Evolutionary conservation across 2,113 vertebrate genomes (phyloP).

Genomic region (Lichenostomus cassidix): DNA sequence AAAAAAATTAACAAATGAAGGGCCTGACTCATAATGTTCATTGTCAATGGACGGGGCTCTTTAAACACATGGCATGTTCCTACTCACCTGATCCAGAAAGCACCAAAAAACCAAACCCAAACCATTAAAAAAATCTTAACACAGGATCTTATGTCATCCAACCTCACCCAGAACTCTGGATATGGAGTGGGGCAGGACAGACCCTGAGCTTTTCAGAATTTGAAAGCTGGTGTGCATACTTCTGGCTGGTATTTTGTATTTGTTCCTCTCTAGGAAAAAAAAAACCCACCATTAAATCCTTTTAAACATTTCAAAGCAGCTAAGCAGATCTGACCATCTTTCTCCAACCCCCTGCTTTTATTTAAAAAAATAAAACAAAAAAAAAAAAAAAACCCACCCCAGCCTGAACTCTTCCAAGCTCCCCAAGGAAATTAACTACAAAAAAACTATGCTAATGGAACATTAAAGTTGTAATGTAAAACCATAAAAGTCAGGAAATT

Average conservation of each 20-base stretch:
- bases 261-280: background rate
- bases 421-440: slow-evolving; percentile 65
- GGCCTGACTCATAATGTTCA: background rate
- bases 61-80: background rate
- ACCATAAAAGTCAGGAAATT: slow-evolving; percentile 66
- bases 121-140: background rate
- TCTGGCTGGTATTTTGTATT: slow-evolving; percentile 12
- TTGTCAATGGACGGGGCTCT: background rate
- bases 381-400: too few relatives aligned
- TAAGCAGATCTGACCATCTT: background rate
- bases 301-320: background rate
- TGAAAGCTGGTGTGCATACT: background rate
- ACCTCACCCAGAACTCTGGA: background rate
- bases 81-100: background rate
- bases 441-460: slow-evolving; percentile 52
- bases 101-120: background rate
- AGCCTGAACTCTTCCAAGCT: background rate
- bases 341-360: background rate
- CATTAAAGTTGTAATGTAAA: slow-evolving; percentile 58
- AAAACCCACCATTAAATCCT: background rate
- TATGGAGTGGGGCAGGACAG: background rate
- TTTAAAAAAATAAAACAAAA: background rate
- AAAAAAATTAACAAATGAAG: background rate
- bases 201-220: background rate
- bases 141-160: background rate